Evolutionary conservation across 1,140 invertebrate species (phyloP), one percentile per base, ranked within the genome.

Genomic region (Triops cancriformis): DNA sequence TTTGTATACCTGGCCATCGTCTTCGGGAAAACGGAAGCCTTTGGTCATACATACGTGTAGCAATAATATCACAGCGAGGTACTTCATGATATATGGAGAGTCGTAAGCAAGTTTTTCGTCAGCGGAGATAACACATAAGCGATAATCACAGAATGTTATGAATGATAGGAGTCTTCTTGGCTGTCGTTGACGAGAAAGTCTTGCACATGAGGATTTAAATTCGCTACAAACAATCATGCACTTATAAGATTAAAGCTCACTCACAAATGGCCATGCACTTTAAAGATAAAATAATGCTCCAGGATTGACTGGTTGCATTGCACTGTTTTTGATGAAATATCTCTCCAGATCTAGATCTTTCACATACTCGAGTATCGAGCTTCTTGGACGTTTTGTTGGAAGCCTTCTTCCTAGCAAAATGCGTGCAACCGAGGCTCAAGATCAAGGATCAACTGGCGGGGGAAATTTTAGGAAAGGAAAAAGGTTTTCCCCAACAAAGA

Each of bases 381-480:
- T 37, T 4, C 31, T 37, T 37, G 31, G 2, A 37, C 2, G 31
- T 37, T 37, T 37, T 37, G 31, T 37, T 37, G 2, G 31, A 37
- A 37, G 31, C 31, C 31, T 37, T 37, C 31, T 37, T 4, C 31
- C 31, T 37, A 7, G 31, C 7, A 7, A 64, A 14, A 23, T 64
- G 23, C 51, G 51, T 64, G 51, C 18, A 64, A 64, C 51, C 51
- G 51, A 64, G 51, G 51, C 51, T 64, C 51, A 64, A 64, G 51
- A 64, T 64, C 51, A 64, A 64, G 51, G 51, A 64, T 64, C 51
- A 64, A 64, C 51, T 64, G 51, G 14, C 14, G 23, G 51, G 51
- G 51, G 18, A 64, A 64, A 14, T 14, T 64, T 18, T 12, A 6
- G 18, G 3, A 64, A 64, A 18, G 51, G 14, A 64, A 64, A 64